Evolutionary conservation across 2,888 invertebrate genomes (phyloP), one percentile per base, ranked within the genome.

Genomic region (Ormyrus pomaceus): DNA sequence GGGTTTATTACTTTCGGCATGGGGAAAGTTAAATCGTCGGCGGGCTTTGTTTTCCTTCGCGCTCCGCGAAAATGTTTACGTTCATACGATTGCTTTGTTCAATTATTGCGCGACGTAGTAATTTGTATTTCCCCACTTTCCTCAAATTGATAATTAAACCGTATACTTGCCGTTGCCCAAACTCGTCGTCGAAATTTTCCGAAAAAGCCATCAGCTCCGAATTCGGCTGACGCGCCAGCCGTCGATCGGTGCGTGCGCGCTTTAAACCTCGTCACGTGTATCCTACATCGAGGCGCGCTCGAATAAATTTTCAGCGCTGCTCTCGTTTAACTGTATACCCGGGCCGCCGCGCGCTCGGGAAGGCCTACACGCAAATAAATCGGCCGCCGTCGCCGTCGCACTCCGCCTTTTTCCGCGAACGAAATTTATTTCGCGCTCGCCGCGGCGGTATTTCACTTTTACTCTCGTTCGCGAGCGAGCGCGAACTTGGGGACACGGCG

Each of bases 181-280:
- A 34, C 34, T 2, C 34, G 0, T 34, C 34, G 34, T 34, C 34
- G 34, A 34, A 34, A 19, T 19, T 34, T 34, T 34, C 34, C 34
- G 34, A 3, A 34, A 34, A 34, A 34, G 34, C 34, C 34, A 0
- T 1, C 1, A 34, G 34, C 34, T 34, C 4, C 4, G 34, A 34
- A 34, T 34, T 34, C 34, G 34, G 3, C 34, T 4, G 19, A 34
- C 34, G 34, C 34, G 34, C 34, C 34, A 4, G 2, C 34, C 34
- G 34, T 34, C 34, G 34, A 34, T 34, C 34, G 7, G n/a, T 10
- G n/a, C 11, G 11, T 13, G 13, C 13, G 69, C 53, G 66, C 70
- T 64, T 77, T 72, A 56, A 77, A 72, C 62, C 62, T 55, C 45
- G 68, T 78, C 78, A 78, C 78, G 78, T 78, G 72, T 65, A 78